Base-by-base conservation (phyloP, 2,113 vertebrate genomes). In the Pomatorhinus ruficollis region DNA sequence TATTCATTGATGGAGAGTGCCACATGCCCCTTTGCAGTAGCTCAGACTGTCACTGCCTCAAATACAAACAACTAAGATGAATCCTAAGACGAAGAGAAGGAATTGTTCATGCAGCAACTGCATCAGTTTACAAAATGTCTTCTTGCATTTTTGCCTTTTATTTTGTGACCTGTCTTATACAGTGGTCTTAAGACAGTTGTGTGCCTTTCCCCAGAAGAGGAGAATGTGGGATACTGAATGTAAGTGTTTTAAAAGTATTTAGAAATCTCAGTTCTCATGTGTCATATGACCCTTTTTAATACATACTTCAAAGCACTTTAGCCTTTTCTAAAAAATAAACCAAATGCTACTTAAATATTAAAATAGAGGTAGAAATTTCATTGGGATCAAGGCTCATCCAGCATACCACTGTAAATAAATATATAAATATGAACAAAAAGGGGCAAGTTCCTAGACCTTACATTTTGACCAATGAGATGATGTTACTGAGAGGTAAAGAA, bases 261-360 rank as follows among this genome's bases (percentile, higher is more conserved):
- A 54, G 19, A 53, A 54, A 59, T 18, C 6, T 31, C 39, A 42
- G 31, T 33, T 93, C 56, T 81, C 5, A 6, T 25, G 13, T 37
- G 37, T 40, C 9, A 53, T 8, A 44, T 6, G 18, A 75, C 14
- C 9, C 80, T 30, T 81, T 87, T 40, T 40, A 89, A 83, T 37
- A 57, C 8, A 61, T 14, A 47, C 8, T 61, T 68, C 37, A 86
- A 65, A 45, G 42, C 40, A 59, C 3, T 20, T 75, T 0, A 57
- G 25, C 1, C 0, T 33, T 68, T 65, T 39, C 6, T 12, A 8
- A 4, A 3, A 10, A 47, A 37, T 5, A 59, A 68, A 35, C 2
- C 14, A 61, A 78, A 86, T 61, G 15, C 11, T 63, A 68, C 9
- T 47, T 69, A 54, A 79, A 45, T 37, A 77, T 39, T 57, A 57